These are phyloP conservation scores for Glaucopsyche alexis DNA, from an alignment of 2,888 invertebrate genomes.

Conservation along the genomic window DNA sequence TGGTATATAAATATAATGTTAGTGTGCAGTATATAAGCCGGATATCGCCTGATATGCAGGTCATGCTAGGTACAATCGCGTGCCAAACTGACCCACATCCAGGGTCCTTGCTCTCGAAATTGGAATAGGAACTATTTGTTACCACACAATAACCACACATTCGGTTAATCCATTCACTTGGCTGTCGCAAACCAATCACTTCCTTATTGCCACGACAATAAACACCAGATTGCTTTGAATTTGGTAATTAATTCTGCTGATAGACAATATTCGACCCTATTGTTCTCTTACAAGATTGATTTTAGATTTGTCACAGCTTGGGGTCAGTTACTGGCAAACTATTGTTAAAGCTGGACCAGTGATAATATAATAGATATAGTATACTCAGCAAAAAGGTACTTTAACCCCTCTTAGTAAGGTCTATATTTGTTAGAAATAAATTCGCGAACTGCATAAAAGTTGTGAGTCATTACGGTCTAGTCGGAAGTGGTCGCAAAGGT, in stretches of 20 bases:
- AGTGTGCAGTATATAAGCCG: slow-evolving; percentile 4
- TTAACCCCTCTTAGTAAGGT: not conserved
- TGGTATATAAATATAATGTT: not conserved
- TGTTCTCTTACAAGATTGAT: slow-evolving; percentile 5
- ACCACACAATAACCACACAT: slow-evolving; percentile 31
- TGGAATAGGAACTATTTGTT: slow-evolving; percentile 31
- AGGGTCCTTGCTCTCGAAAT: slow-evolving; percentile 33
- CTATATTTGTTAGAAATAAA: not conserved
- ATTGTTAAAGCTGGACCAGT: slow-evolving; percentile 3
- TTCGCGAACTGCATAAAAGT: slow-evolving; percentile 15
- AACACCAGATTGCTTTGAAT: not conserved
- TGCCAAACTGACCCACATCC: slow-evolving; percentile 29
- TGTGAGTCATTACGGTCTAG: slow-evolving; percentile 19
- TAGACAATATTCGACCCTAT: not conserved
- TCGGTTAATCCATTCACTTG: slow-evolving; percentile 33
- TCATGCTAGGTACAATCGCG: slow-evolving; percentile 20
- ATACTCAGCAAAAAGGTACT: not conserved
- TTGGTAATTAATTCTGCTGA: not conserved
- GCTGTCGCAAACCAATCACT: not conserved
- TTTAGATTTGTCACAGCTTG: not conserved
- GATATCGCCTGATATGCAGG: slow-evolving; percentile 26
- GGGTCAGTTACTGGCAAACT: slow-evolving; percentile 21
- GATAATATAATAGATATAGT: not conserved
- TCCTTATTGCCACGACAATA: not conserved
- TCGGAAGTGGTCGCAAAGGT: slow-evolving; percentile 27